These are phyloP conservation scores for Erpornis zantholeuca DNA, from an alignment of 2,113 vertebrate genomes.

Conservation along the genomic window DNA sequence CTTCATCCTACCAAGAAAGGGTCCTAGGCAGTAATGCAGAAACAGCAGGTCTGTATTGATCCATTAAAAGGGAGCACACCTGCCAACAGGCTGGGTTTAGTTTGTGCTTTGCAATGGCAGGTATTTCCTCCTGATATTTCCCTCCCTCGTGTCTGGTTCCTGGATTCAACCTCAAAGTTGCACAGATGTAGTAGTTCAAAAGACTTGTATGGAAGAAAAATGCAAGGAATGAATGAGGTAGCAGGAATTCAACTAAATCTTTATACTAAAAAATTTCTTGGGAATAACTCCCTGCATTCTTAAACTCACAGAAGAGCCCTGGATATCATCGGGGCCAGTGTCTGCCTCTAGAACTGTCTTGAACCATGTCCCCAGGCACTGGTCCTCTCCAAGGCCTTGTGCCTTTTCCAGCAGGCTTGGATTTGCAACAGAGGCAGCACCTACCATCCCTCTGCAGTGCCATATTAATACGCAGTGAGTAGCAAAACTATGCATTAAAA, in stretches of 20 bases:
- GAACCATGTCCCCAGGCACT: background rate
- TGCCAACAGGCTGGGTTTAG: background rate
- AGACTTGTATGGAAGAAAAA: background rate
- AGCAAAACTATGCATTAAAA: background rate
- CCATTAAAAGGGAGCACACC: background rate
- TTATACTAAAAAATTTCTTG: background rate
- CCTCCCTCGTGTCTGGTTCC: background rate
- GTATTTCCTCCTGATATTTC: background rate
- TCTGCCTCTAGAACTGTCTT: background rate
- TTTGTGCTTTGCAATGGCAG: background rate
- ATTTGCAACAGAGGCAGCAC: background rate
- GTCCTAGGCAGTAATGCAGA: background rate
- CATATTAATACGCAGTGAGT: background rate
- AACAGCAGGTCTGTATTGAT: background rate
- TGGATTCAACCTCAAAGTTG: background rate
- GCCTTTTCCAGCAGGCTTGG: background rate
- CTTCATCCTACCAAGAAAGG: background rate
- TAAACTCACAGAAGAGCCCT: background rate
- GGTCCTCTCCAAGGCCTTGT: background rate
- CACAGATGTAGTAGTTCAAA: background rate
- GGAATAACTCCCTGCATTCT: background rate
- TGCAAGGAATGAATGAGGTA: background rate
- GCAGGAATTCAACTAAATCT: background rate
- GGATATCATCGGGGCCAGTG: fast-evolving
- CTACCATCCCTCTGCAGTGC: too few relatives aligned